Evolutionary conservation across 2,888 invertebrate genomes (phyloP).

Genomic region (Leptinotarsa peninsularis): DNA sequence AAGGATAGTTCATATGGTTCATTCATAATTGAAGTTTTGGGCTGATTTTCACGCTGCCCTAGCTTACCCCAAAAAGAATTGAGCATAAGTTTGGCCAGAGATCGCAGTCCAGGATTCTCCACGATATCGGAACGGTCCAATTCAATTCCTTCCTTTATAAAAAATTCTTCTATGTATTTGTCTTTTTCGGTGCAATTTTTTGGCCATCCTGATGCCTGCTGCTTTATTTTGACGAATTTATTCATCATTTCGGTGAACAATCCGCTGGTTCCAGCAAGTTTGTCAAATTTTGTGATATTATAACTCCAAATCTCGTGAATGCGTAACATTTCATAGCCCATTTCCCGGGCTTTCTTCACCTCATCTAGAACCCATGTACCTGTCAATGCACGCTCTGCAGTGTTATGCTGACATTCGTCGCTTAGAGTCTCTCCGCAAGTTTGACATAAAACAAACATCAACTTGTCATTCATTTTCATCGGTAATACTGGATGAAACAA

Average conservation of each 20-base stretch:
- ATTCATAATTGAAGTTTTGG: conserved; percentile 34
- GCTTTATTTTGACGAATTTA: conserved; percentile 55
- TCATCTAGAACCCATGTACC: conserved; percentile 51
- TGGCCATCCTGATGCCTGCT: conserved; percentile 53
- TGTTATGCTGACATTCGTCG: conserved; percentile 53
- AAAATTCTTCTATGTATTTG: conserved; percentile 20
- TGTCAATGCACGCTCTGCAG: conserved; percentile 26
- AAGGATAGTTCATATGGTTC: background rate
- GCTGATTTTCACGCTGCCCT: conserved; percentile 40
- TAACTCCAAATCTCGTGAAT: conserved; percentile 33
- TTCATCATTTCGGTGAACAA: conserved; percentile 58
- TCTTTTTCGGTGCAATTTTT: too few species aligned
- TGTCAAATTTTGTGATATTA: conserved; percentile 49
- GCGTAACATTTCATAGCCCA: conserved; percentile 55
- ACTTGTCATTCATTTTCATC: conserved; percentile 33
- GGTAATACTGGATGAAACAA: conserved; percentile 46
- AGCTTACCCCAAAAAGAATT: conserved; percentile 42
- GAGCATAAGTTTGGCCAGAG: background rate
- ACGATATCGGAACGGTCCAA: conserved; percentile 9
- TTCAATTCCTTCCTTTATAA: background rate
- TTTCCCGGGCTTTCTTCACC: conserved; percentile 52
- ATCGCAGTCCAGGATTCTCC: conserved; percentile 20
- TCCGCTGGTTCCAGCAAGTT: conserved; percentile 42
- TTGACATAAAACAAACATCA: conserved; percentile 54
- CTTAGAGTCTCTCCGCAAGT: conserved; percentile 52